Conservation (phyloP, 2,797 vertebrate species). For the Sarcoramphus papa region DNA sequence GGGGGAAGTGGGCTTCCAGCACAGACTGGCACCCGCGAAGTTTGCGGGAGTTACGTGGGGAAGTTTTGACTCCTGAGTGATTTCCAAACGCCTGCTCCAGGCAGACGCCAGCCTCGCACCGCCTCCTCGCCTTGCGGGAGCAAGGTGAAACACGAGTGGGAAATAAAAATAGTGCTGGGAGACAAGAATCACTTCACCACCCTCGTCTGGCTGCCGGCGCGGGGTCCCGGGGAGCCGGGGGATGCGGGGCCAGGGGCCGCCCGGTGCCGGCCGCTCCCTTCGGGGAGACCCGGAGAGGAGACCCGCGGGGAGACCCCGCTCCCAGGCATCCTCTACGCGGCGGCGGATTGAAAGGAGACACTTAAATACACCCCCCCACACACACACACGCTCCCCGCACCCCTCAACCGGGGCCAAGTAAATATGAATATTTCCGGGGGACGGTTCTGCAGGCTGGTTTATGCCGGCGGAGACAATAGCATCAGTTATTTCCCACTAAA, state of each 20-base stretch:
- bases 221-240: background rate
- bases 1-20: background rate
- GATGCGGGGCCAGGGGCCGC: background rate
- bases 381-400: background rate
- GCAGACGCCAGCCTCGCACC: background rate
- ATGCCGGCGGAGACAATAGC: background rate
- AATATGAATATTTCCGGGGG: background rate
- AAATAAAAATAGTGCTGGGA: background rate
- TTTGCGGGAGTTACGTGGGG: background rate
- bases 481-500: background rate
- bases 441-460: background rate
- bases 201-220: rapidly evolving
- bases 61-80: background rate
- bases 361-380: too few relatives aligned
- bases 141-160: background rate
- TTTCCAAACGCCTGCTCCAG: background rate
- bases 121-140: background rate
- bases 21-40: background rate
- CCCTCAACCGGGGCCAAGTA: background rate
- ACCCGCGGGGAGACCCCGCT: background rate
- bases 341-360: background rate
- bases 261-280: rapidly evolving
- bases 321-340: background rate
- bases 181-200: background rate
- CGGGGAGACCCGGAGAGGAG: background rate